Conservation (phyloP, 2,113 vertebrate genomes). For the Coryphaenoides rupestris region DNA sequence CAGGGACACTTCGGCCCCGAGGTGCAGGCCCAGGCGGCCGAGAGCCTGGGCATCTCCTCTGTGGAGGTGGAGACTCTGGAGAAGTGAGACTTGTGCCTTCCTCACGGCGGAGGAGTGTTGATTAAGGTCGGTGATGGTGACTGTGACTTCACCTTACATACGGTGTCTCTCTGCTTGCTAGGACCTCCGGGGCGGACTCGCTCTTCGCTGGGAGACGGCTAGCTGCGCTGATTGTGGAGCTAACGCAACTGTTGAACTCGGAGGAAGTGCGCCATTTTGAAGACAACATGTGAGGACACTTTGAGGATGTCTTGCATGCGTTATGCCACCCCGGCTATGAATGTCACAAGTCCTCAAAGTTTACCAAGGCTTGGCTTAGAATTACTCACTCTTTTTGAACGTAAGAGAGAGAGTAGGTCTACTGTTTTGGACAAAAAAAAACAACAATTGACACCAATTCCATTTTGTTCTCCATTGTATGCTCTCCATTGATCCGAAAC, state of each 20-base stretch:
- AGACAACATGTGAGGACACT: constrained; percentile 61
- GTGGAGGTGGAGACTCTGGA: constrained; percentile 69
- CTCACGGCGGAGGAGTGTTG: no score
- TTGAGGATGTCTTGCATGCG: background rate
- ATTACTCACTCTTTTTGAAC: no score
- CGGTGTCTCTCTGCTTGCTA: constrained; percentile 15
- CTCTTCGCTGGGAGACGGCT: constrained; percentile 64
- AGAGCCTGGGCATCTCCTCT: constrained; percentile 72
- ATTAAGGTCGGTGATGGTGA: no score
- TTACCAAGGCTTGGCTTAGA: no score
- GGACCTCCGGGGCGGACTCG: constrained; percentile 27
- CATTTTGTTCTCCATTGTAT: no score
- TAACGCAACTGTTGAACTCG: constrained; percentile 57
- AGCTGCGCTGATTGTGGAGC: constrained; percentile 64
- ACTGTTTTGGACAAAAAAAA: no score
- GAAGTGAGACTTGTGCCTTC: constrained; percentile 67
- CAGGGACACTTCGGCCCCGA: constrained; percentile 77
- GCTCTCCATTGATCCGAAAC: no score
- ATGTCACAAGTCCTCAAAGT: background rate
- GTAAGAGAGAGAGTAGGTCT: no score
- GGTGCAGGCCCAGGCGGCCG: constrained; percentile 65
- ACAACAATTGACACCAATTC: no score
- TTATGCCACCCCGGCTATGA: background rate
- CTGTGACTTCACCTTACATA: background rate
- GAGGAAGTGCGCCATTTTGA: constrained; percentile 66